Conservation (phyloP, 2,797 vertebrate genomes). For the Urocyon cinereoargenteus region DNA sequence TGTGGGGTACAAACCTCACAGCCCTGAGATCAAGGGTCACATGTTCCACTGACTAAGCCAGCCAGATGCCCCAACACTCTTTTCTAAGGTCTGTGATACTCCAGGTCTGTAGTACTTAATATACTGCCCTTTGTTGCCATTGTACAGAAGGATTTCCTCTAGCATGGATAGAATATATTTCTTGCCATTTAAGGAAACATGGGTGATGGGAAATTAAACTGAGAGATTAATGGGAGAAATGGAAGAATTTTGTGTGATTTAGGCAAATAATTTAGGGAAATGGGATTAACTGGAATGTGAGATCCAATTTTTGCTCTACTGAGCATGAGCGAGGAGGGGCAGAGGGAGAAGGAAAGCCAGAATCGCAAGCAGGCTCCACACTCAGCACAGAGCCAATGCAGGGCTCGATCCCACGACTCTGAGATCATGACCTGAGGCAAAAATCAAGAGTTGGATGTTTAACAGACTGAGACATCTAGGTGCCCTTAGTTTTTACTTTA, state of each 20-base stretch:
- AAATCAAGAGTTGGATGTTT: not conserved
- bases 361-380: too few relatives aligned
- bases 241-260: not conserved
- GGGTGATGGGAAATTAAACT: not conserved
- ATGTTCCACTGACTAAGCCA: not conserved
- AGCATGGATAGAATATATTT: not conserved
- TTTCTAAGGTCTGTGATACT: not conserved
- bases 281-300: not conserved
- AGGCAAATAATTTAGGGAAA: not conserved
- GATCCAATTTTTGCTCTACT: slow-evolving; percentile 32
- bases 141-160: not conserved
- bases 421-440: not conserved
- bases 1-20: not conserved
- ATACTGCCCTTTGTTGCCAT: not conserved
- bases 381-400: too few relatives aligned
- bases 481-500: slow-evolving; percentile 15
- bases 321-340: too few relatives aligned
- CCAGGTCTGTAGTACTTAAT: not conserved
- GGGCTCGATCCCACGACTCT: not conserved
- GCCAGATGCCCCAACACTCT: not conserved
- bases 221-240: not conserved
- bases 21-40: not conserved
- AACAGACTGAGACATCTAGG: not conserved
- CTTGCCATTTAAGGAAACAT: not conserved
- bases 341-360: too few relatives aligned